Evolutionary conservation across 2,113 vertebrate genomes (phyloP), one percentile per base, ranked within the genome.

Genomic region (Lucifuga dentata): DNA sequence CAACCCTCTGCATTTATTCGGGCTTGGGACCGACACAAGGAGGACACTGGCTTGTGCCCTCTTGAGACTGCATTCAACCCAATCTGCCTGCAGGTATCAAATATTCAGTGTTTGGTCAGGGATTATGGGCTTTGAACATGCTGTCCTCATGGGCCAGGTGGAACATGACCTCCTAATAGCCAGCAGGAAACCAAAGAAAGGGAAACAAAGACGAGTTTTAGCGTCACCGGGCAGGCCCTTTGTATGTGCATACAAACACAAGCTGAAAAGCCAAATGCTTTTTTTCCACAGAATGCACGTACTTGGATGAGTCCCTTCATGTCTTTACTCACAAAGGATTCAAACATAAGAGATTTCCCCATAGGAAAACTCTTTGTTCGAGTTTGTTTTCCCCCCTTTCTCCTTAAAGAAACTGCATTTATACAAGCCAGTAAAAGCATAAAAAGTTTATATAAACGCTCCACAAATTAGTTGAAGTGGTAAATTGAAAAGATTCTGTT

Each of bases 81-180:
- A 69, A 44, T 61, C 68, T 55, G 55, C 61, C 62, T 51, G 51
- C 17, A 52, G 66, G 71, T 81, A 91, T 92, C 74, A 93, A 92
- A 91, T 92, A 92, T 92, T 93, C 88, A 93, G 88, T 85, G 87
- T 89, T 89, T 89, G 90, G 84, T 87, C 80, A 85, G 85, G 85
- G 85, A 90, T 87, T 90, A 85, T 80, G 65, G 80, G 45, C 80
- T 86, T 75, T 76, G 75, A 81, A 80, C 24, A 46, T 57, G 20
- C 50, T 33, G 80, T 87, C 72, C 77, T 76, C 62, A 23, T 61
- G 78, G 58, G 72, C 76, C 81, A 83, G 81, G 85, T 88, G 91
- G 87, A 92, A 93, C 89, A 87, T 88, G 87, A 93, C 88, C 90
- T 89, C 81, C 80, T 80, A 83, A 77, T 83, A 81, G 84, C 84